A percentile compares a stretch with the other conserved stretches of the same genome.
Evolutionary conservation across 2,888 invertebrate species (phyloP).

Genomic region (Notodonta dromedarius): DNA sequence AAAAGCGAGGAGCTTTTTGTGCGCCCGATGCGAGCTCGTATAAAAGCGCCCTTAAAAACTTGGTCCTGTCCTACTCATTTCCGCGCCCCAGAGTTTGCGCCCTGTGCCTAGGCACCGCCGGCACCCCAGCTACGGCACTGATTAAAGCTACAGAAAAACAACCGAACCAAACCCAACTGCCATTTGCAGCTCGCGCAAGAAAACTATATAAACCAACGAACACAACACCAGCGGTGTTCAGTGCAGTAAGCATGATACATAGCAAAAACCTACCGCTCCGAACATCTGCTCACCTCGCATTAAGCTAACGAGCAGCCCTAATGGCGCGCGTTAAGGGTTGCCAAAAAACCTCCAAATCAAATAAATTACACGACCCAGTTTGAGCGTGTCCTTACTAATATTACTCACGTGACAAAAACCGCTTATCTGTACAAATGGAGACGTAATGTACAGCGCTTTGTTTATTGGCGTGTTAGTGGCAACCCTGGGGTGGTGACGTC

Average conservation of each 20-base stretch:
- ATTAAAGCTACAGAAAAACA: background rate
- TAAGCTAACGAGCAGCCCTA: conserved; percentile 81
- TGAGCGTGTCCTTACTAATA: conserved; percentile 63
- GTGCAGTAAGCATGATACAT: conserved; percentile 70
- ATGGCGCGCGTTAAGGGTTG: conserved; percentile 73
- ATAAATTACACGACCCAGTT: conserved; percentile 74
- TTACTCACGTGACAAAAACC: conserved; percentile 71
- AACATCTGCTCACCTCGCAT: conserved; percentile 78
- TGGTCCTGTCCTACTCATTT: too few relatives aligned
- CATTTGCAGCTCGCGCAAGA: conserved; percentile 45
- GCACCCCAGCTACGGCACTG: too few relatives aligned
- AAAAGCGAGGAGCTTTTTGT: too few relatives aligned
- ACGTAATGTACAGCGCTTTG: conserved; percentile 50
- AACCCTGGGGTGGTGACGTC: conserved; percentile 42
- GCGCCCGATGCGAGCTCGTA: too few relatives aligned
- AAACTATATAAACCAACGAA: conserved; percentile 42
- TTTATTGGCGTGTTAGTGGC: conserved; percentile 36
- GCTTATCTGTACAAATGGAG: conserved; percentile 65
- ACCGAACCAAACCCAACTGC: conserved; percentile 17
- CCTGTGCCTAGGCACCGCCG: too few relatives aligned
- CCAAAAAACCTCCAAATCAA: conserved; percentile 73
- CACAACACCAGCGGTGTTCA: conserved; percentile 43
- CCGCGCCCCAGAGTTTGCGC: too few relatives aligned
- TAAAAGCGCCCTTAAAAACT: too few relatives aligned
- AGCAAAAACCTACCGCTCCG: conserved; percentile 67